These are phyloP conservation scores for Sinhomidia bicolor DNA, from an alignment of 2,888 invertebrate species.

Conservation along the genomic window DNA sequence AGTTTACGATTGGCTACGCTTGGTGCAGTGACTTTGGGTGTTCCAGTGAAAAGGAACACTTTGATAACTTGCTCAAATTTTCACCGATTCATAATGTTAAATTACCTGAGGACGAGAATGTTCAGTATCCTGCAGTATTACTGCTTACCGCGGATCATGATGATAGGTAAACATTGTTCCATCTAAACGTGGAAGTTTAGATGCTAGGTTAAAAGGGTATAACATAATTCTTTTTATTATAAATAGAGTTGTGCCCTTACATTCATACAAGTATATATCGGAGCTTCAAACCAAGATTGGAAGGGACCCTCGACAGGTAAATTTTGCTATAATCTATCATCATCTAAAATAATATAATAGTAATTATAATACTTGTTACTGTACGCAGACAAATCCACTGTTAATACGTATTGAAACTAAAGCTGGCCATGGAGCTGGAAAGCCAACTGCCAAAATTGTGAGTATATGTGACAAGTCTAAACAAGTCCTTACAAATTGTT, in stretches of 20 bases:
- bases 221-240: too few relatives aligned
- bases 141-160: conserved; percentile 89
- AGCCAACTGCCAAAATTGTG: conserved; percentile 96
- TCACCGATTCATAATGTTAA: conserved; percentile 97
- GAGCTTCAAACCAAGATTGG: conserved; percentile 91
- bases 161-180: conserved; percentile 52
- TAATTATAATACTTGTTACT: neutral
- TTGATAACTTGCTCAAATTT: conserved; percentile 91
- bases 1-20: conserved; percentile 90
- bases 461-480: conserved; percentile 80
- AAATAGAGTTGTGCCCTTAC: conserved; percentile 98
- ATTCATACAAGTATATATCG: conserved; percentile 97
- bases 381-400: conserved; percentile 88
- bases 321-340: neutral
- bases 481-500: too few relatives aligned
- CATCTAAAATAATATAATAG: neutral
- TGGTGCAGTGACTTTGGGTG: conserved; percentile 98
- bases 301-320: conserved; percentile 84
- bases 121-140: conserved; percentile 94
- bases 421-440: conserved; percentile 98
- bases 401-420: conserved; percentile 95
- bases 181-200: too few relatives aligned
- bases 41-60: conserved; percentile 93
- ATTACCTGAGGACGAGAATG: conserved; percentile 83
- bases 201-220: too few relatives aligned